Evolutionary conservation across 2,113 vertebrate species (phyloP), one percentile per base, ranked within the genome.

Genomic region (Penelope pileata): DNA sequence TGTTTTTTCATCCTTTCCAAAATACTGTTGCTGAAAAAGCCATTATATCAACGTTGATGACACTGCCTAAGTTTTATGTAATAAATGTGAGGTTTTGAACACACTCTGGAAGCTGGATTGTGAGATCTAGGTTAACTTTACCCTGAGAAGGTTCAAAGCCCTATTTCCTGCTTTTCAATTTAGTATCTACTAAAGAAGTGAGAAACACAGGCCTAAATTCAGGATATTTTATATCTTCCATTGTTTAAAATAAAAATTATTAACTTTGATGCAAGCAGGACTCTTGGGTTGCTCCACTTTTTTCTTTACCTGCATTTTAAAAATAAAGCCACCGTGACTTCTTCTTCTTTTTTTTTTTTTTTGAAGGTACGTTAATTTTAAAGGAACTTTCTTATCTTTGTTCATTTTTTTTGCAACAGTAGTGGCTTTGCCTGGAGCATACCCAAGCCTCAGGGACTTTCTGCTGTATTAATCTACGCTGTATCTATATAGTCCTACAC

Each of bases 141-240:
- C 32, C 26, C 45, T 47, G 32, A 73, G 16, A 64, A 59, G 1
- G 6, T 75, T 62, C 24, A 78, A 91, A 87, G 15, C 7, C 12
- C 0, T 78, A 60, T 53, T 80, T 83, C 14, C 26, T n/a, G 8
- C 32, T 94, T 88, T 77, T 58, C 26, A 74, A 4, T 51, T 74
- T 58, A 59, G 3, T 5, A 62, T 68, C 18, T 80, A 6, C 40
- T 77, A 89, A 64, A 26, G 27, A 75, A 90, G 14, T n/a, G 18
- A 81, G 42, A 91, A 66, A 51, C 16, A 56, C 3, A 43, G 9
- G n/a, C 29, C 23, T 77, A 24, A 12, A 53, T 87, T 69, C 24
- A 56, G 0, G 0, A 70, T 66, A 27, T 38, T 43, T 77, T 60
- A 23, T 54, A 3, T 60, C 8, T 76, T 68, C 42, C 2, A 1